Evolutionary conservation across 2,113 vertebrate species (phyloP), one percentile per base, ranked within the genome.

Genomic region (Synchiropus splendidus): DNA sequence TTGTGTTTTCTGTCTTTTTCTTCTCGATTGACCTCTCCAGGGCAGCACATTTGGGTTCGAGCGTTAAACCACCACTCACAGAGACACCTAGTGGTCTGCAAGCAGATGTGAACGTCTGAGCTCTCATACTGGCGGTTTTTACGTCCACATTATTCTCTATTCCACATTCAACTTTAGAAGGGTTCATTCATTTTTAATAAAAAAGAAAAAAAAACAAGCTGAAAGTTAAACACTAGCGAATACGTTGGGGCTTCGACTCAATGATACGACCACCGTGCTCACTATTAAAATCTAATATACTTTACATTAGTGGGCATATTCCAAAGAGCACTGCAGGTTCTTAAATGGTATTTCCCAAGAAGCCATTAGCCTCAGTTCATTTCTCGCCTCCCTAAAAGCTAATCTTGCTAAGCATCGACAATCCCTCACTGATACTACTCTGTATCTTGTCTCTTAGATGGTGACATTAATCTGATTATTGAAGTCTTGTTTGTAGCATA

Each of bases 361-460:
- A 39, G 36, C 40, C 46, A 55, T 74, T 67, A 62, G 55, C 51
- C 35, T 10, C 62, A 45, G 27, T 58, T 70, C 45, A 70, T 72
- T 72, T 72, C 59, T 40, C 35, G 16, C 14, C 39, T 55, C 12
- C 2, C n/a, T 13, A 16, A 51, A 39, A 49, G 16, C 49, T 18
- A 37, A 54, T 35, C 48, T 18, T 5, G 5, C 37, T 41, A 10
- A 2, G 21, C 3, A 34, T 10, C 30, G 41, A 12, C 27, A 18
- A 64, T 64, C 45, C 39, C 56, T 61, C 53, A 74, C 42, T 8
- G 36, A 1, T 2, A 58, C 18, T n/a, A 10, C 32, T 38, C 30
- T 4, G 6, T 36, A 33, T 42, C 15, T n/a, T n/a, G n/a, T 27
- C 21, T 27, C 21, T 8, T 27, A 27, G 8, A 27, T 27, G 8